Base-by-base conservation (phyloP, 1,140 invertebrate genomes). In the Drosophila kurseongensis region DNA sequence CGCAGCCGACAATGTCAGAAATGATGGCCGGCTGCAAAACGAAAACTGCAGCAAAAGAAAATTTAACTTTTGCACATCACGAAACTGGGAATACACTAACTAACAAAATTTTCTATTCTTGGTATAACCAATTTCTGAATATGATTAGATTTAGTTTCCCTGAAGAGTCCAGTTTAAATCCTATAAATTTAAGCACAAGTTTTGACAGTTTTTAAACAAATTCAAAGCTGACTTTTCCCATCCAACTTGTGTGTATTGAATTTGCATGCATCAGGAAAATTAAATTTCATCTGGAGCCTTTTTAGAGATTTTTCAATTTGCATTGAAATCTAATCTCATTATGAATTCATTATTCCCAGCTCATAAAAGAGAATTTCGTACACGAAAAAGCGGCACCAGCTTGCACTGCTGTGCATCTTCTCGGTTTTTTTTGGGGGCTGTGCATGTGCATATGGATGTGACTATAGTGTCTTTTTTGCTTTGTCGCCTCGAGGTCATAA, bases 401-500 rank as follows among this genome's bases (percentile, higher is more conserved):
- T 42, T 74, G 68, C 81, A 73, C 38, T 58, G 57, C 55, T 47
- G 56, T 47, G 59, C 63, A 73, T 54, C 67, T 60, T 47, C n/a
- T 44, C 29, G 38, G 57, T 38, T 66, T 41, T 54, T 47, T 51
- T 63, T 27, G 4, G 16, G 41, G 69, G 16, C 18, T 32, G 47
- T 9, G 60, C 27, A 27, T 27, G 59, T 59, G 47, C 47, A 47
- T 44, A 51, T 44, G 66, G 45, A 16, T 40, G 36, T 36, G 41
- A 50, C 35, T 50, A 14, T 35, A 35, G 50, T 36, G 16, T 48
- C 40, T 23, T 78, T 68, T 80, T 74, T 75, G 57, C 75, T 75
- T 79, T 76, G 80, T 79, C 81, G 81, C 78, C 81, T 80, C 57
- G 65, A 65, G 83, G 71, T 73, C 83, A 88, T 86, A 82, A 79